A percentile compares a stretch with the other conserved stretches of the same genome.
phyloP scores from a whole-genome alignment of 2,888 invertebrate genomes.

The Spodoptera picta region DNA sequence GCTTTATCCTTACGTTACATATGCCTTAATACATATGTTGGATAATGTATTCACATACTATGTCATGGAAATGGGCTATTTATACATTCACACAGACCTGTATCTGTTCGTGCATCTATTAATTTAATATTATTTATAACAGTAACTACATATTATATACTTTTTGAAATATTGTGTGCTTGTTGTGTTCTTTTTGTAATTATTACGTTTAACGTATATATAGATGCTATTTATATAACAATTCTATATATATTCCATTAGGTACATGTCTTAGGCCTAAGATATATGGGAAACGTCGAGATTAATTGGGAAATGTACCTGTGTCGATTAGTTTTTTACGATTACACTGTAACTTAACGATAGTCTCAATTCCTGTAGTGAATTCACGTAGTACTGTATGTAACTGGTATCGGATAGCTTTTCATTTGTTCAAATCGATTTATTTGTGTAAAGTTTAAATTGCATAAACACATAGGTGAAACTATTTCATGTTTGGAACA shows the following conservation, averaged over 20 bases:
- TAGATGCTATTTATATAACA: too few species aligned
- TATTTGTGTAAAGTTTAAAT: conserved; percentile 36
- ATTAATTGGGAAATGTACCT: too few species aligned
- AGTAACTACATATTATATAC: too few species aligned
- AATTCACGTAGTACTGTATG: conserved; percentile 37
- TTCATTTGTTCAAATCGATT: conserved; percentile 49
- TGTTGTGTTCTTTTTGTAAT: too few species aligned
- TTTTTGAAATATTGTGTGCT: too few species aligned
- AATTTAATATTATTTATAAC: neutral
- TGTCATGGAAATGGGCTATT: too few species aligned
- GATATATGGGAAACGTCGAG: too few species aligned
- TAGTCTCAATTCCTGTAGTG: conserved; percentile 8
- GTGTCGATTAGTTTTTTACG: neutral
- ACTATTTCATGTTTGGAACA: conserved; percentile 38
- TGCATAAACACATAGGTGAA: conserved; percentile 44
- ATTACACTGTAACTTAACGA: conserved; percentile 16
- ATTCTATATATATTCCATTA: too few species aligned
- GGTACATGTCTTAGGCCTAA: too few species aligned
- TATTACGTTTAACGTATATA: too few species aligned
- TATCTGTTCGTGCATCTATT: neutral
- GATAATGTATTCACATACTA: too few species aligned
- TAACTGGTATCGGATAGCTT: conserved; percentile 29
- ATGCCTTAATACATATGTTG: conserved; percentile 1
- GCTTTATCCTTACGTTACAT: conserved; percentile 27
- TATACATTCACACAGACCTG: too few species aligned